Conservation (phyloP, 1,140 invertebrate species). For the Eurosta solidaginis region DNA sequence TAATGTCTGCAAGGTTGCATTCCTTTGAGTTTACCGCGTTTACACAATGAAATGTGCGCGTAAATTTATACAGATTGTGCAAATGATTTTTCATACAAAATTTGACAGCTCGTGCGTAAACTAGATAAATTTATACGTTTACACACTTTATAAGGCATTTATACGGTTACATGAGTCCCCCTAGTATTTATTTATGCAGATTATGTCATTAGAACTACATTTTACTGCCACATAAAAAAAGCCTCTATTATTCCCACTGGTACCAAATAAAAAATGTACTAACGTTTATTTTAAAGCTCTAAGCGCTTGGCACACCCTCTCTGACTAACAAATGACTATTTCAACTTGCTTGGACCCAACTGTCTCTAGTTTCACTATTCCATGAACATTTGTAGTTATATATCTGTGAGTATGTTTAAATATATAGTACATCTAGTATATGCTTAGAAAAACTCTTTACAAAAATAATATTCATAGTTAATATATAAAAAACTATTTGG, state of each 20-base stretch:
- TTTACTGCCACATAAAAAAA: constrained; percentile 5
- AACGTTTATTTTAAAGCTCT: background rate
- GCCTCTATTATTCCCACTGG: constrained; percentile 6
- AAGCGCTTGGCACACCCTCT: background rate
- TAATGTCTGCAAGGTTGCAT: no score
- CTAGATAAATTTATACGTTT: background rate
- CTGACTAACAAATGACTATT: no score
- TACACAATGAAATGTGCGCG: no score
- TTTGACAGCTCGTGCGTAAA: no score
- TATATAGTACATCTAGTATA: background rate
- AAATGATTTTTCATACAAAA: no score
- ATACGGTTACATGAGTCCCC: background rate
- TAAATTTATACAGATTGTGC: no score
- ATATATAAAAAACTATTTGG: background rate
- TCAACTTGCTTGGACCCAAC: background rate
- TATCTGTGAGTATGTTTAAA: background rate
- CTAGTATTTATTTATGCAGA: background rate
- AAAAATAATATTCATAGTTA: constrained; percentile 11
- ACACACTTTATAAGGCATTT: background rate
- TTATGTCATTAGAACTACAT: constrained; percentile 8
- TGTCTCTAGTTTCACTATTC: background rate
- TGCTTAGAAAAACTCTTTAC: background rate
- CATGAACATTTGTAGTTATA: background rate
- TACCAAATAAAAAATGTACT: background rate
- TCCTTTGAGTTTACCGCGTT: no score